Evolutionary conservation across 2,797 vertebrate genomes (phyloP).

Genomic region (Carcharodon carcharias): DNA sequence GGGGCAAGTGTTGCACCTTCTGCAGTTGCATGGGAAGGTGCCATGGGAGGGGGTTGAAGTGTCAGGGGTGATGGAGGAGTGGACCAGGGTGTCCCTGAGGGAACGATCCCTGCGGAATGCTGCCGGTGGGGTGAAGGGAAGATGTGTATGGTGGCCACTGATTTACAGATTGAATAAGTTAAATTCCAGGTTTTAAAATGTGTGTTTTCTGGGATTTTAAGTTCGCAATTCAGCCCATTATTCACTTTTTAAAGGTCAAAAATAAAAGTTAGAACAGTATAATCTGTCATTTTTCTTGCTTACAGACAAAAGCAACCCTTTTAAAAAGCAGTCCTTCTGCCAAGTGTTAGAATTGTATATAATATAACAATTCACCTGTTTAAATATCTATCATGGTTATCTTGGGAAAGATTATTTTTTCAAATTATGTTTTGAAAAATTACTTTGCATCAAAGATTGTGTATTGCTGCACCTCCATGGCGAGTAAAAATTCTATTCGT

Average conservation of each 20-base stretch:
- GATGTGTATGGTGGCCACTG: not conserved
- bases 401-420: not conserved
- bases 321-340: not conserved
- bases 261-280: not conserved
- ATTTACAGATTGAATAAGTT: not conserved
- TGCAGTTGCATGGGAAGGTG: no score
- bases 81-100: no score
- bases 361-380: not conserved
- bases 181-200: not conserved
- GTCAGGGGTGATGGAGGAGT: no score
- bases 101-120: no score
- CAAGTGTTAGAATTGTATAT: not conserved
- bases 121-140: no score
- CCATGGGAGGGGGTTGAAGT: no score
- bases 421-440: not conserved
- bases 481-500: conserved; percentile 19
- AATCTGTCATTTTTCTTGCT: not conserved
- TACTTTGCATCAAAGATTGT: conserved; percentile 4
- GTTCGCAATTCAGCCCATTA: not conserved
- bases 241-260: not conserved
- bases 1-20: no score
- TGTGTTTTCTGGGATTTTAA: not conserved
- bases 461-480: not conserved
- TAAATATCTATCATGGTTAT: not conserved
- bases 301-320: no score